Evolutionary conservation across 2,888 invertebrate genomes (phyloP), one percentile per base, ranked within the genome.

Genomic region (Coleophora flavipennella): DNA sequence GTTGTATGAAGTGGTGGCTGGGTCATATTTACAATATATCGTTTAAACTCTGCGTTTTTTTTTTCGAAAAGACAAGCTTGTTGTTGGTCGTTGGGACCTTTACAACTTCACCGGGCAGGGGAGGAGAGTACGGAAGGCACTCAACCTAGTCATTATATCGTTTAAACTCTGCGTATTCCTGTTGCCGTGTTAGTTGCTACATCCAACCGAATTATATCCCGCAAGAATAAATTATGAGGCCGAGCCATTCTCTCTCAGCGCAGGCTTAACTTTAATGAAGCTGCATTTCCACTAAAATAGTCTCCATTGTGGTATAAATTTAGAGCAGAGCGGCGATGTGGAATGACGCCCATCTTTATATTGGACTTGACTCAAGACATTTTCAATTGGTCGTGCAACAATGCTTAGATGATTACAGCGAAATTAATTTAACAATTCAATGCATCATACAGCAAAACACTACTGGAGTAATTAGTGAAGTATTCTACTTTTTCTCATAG

Each of bases 211-310:
- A 76, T 75, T 71, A 77, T 77, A 74, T 67, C 65, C 71, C 67
- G 45, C 63, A 59, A 65, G 72, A 77, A 80, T 80, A 80, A 78
- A 79, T 80, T 77, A 79, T 79, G 69, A 75, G 67, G 59, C 62
- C 58, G 61, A 66, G 57, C 70, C 66, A 69, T 71, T 69, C 63
- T 60, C 70, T 75, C 76, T 71, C 73, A 67, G 59, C 66, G 60
- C 65, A 55, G 59, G 62, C 72, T 69, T 71, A 78, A 77, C 70
- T 76, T 77, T 76, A 76, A 79, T 78, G 75, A 77, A 73, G 77
- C 73, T 75, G 70, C 72, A 72, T 74, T 76, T 77, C 66, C 59
- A 62, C 64, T 62, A 61, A 67, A 76, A 74, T 69, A 66, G 68
- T 62, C 62, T 67, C 62, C 62, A 67, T 66, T 73, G 72, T 72